These are phyloP conservation scores for Cephalopachus bancanus DNA, from an alignment of 2,797 vertebrate species.

Conservation along the genomic window DNA sequence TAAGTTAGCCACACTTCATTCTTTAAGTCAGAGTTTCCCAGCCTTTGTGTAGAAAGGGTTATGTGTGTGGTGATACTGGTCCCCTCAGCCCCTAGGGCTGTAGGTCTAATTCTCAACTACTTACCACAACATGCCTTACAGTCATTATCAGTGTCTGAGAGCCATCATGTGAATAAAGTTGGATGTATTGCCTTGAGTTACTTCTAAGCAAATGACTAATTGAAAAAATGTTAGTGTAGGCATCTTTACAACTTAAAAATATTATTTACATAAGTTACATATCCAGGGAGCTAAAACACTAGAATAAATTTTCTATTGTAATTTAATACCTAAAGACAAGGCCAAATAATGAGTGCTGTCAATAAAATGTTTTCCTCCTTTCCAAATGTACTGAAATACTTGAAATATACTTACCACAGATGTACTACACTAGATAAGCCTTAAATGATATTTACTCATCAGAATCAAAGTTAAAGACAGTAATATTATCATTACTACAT, in stretches of 20 bases:
- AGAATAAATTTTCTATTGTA: conserved; percentile 55
- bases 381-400: conserved; percentile 50
- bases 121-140: neutral
- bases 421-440: neutral
- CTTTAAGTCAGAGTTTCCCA: conserved; percentile 41
- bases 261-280: conserved; percentile 61
- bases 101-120: conserved; percentile 11
- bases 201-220: conserved; percentile 42
- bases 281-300: conserved; percentile 32
- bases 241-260: neutral
- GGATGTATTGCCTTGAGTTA: conserved; percentile 5
- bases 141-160: neutral
- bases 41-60: neutral
- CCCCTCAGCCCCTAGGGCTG: neutral
- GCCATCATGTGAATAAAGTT: neutral
- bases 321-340: conserved; percentile 58
- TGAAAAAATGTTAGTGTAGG: neutral
- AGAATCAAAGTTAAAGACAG: conserved; percentile 33
- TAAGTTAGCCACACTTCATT: neutral
- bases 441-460: conserved; percentile 13
- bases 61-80: neutral
- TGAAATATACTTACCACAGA: conserved; percentile 57
- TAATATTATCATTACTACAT: neutral
- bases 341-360: neutral
- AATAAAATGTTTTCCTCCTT: conserved; percentile 33